Conservation (phyloP, 2,888 invertebrate species). For the Pherbina coryleti region DNA sequence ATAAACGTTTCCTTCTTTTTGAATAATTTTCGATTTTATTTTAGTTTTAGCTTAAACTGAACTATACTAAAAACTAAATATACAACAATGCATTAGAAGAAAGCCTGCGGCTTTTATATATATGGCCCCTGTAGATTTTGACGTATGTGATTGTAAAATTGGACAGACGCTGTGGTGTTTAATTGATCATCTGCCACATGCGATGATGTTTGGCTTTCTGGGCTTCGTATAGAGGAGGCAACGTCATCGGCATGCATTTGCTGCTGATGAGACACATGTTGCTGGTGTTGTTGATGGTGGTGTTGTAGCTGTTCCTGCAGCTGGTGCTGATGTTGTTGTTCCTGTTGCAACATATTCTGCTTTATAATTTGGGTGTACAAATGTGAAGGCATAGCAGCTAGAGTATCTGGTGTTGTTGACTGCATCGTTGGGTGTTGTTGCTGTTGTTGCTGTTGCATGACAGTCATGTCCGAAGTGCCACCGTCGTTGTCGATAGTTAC, state of each 20-base stretch:
- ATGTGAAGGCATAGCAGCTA: constrained; percentile 21
- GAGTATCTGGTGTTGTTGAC: background rate
- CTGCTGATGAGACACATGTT: constrained; percentile 22
- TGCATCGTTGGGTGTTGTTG: background rate
- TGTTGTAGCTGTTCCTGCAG: constrained; percentile 11
- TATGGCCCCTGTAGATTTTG: constrained; percentile 43
- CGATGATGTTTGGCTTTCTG: constrained; percentile 44
- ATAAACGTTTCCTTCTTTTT: no score
- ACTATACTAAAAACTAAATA: background rate
- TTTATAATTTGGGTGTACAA: constrained; percentile 42
- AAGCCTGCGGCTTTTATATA: constrained; percentile 26
- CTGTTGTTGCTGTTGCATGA: constrained; percentile 27
- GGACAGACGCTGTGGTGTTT: constrained; percentile 35
- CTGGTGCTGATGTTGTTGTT: constrained; percentile 24
- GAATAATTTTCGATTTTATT: no score
- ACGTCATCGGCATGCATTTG: constrained; percentile 23
- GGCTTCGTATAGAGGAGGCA: constrained; percentile 42
- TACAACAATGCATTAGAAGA: background rate
- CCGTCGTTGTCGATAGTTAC: constrained; percentile 29
- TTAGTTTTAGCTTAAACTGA: no score
- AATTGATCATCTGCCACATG: constrained; percentile 44
- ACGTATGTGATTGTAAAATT: constrained; percentile 42
- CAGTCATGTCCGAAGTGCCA: constrained; percentile 8
- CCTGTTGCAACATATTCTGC: constrained; percentile 23
- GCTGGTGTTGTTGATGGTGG: constrained; percentile 25